Conservation (phyloP, 2,113 vertebrate species). For the Piaya cayana region DNA sequence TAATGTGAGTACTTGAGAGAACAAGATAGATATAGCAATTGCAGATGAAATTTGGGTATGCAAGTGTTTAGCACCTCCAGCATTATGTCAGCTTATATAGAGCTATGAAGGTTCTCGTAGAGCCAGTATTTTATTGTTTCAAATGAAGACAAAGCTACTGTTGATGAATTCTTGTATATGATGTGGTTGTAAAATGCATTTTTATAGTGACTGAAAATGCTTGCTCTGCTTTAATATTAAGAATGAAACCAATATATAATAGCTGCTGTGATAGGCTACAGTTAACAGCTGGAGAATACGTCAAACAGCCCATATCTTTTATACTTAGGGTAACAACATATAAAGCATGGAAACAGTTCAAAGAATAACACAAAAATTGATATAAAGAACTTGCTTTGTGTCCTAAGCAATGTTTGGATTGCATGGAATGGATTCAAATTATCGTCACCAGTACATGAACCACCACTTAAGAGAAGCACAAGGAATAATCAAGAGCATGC, state of each 20-base stretch:
- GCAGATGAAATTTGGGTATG: background rate
- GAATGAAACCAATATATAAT: background rate
- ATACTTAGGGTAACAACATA: background rate
- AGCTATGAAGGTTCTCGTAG: background rate
- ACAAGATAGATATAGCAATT: background rate
- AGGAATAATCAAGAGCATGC: background rate
- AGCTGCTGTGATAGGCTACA: background rate
- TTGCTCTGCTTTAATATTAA: background rate
- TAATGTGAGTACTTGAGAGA: background rate
- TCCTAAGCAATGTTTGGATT: background rate
- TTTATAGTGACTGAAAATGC: background rate
- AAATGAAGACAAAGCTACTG: background rate
- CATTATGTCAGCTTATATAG: background rate
- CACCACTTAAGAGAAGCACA: background rate
- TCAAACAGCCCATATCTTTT: background rate
- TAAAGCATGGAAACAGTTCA: background rate
- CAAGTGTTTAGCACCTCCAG: background rate
- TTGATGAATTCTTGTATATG: background rate
- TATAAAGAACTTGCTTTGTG: background rate
- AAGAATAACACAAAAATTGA: background rate
- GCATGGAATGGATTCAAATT: background rate
- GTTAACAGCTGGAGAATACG: background rate
- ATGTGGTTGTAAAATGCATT: background rate
- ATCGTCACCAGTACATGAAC: background rate
- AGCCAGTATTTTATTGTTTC: background rate